Percentiles rank a stretch among this genome's conserved stretches.
Conservation (phyloP, 2,113 vertebrate species). For the Poecilia latipinna region DNA sequence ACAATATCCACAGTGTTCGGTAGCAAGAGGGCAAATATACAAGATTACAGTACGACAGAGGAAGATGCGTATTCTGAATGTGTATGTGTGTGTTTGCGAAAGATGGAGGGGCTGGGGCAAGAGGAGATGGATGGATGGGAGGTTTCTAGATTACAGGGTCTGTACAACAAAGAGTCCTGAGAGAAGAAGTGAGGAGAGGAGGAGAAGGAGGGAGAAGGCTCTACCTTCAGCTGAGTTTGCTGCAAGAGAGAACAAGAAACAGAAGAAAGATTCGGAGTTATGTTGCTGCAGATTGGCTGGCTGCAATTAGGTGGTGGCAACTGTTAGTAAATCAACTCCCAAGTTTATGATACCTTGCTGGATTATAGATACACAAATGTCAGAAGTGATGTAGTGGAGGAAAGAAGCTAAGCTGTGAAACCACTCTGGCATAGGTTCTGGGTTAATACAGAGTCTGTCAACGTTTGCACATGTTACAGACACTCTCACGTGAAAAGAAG, state of each 20-base stretch:
- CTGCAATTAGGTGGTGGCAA: neutral
- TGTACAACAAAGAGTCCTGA: constrained; percentile 81
- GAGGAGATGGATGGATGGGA: constrained; percentile 41
- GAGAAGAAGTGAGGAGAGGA: constrained; percentile 76
- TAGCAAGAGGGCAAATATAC: constrained; percentile 82
- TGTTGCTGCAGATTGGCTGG: neutral
- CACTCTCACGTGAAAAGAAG: neutral
- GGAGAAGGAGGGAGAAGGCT: constrained; percentile 78
- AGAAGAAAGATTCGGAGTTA: constrained; percentile 12
- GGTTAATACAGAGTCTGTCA: neutral
- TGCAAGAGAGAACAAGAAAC: constrained; percentile 41
- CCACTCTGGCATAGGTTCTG: neutral
- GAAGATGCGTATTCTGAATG: constrained; percentile 31
- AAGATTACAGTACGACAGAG: constrained; percentile 75
- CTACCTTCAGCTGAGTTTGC: constrained; percentile 77
- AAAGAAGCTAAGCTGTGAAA: neutral
- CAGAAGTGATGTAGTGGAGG: neutral
- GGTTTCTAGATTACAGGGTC: constrained; percentile 73
- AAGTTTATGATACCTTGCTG: neutral
- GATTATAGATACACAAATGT: neutral
- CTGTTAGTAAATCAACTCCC: constrained; percentile 3
- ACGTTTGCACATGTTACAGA: neutral
- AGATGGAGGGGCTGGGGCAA: constrained; percentile 34
- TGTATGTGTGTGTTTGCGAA: neutral
- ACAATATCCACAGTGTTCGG: constrained; percentile 84